phyloP scores from a whole-genome alignment of 2,797 vertebrate species.

The Margarornis squamiger region DNA sequence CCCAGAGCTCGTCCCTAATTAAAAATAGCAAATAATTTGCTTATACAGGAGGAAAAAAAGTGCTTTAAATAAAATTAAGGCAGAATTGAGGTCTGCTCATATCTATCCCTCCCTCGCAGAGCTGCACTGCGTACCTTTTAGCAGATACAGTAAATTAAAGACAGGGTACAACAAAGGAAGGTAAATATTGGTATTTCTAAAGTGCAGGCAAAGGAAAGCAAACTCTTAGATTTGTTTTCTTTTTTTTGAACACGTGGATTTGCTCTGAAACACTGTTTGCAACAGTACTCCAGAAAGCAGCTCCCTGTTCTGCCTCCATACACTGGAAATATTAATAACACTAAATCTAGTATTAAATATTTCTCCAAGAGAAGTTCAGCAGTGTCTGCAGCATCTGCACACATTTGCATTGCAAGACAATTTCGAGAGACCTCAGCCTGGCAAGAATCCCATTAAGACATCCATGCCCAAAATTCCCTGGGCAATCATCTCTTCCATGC shows the following conservation, averaged over 20 bases:
- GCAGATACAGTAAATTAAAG: background rate
- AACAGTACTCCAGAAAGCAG: background rate
- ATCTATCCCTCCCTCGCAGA: background rate
- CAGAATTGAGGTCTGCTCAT: background rate
- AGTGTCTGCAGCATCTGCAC: background rate
- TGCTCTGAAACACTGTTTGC: background rate
- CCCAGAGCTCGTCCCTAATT: background rate
- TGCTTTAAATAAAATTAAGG: background rate
- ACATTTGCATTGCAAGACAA: background rate
- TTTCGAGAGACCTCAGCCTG: background rate
- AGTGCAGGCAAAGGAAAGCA: slow-evolving; percentile 20
- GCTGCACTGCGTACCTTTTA: background rate
- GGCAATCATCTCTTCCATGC: background rate
- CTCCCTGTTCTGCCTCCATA: background rate
- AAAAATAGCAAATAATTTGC: background rate
- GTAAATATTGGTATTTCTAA: slow-evolving; percentile 38
- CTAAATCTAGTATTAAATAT: background rate
- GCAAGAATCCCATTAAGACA: background rate
- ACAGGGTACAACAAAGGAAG: background rate
- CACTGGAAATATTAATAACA: accelerated
- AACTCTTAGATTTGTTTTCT: background rate
- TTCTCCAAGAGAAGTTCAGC: background rate
- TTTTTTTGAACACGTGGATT: background rate
- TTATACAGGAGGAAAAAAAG: background rate
- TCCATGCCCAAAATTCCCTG: background rate